Evolutionary conservation across 2,113 vertebrate genomes (phyloP), one percentile per base, ranked within the genome.

Genomic region (Dipodomys merriami): DNA sequence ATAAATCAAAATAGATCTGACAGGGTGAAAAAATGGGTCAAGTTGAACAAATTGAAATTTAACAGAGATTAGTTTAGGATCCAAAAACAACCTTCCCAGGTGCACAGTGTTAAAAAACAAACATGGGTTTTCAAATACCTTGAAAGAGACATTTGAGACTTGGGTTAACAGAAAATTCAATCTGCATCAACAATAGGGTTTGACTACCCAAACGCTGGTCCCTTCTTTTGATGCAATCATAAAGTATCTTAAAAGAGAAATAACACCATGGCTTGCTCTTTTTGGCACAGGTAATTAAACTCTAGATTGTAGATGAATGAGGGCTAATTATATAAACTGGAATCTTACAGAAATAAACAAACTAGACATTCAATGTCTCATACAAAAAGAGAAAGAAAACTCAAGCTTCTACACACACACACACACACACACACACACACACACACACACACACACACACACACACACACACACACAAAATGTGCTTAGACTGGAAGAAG

Each of bases 11-110:
- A 84, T 78, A 88, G 74, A 94, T 62, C 57, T 79, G 80, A 80
- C 19, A 83, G 39, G 44, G 57, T 91, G 35, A 74, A 91, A 53
- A 62, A 19, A 80, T 46, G 11, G 71, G 39, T 79, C 74, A 92
- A 74, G 77, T 44, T 72, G 62, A 90, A 92, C 65, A 83, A 93
- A 96, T 1, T 71, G 33, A 96, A 94, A 94, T 90, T 86, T 88
- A 92, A 90, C 49, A 90, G 57, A 94, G 44, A 13, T 49, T 95
- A 95, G 35, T 81, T 60, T 89, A 86, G 15, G 30, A 84, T 71
- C 27, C 30, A 79, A 94, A 93, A 80, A 13, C 16, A 90, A 71
- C 80, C 5, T 76, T 83, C 29, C 16, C 57, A 83, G 71, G 27
- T 62, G 86, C 6, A 77, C 23, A 79, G 30, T 85, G 6, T 69